These are phyloP conservation scores for Platynereis dumerilii DNA, from an alignment of 2,888 invertebrate species.

Conservation along the genomic window DNA sequence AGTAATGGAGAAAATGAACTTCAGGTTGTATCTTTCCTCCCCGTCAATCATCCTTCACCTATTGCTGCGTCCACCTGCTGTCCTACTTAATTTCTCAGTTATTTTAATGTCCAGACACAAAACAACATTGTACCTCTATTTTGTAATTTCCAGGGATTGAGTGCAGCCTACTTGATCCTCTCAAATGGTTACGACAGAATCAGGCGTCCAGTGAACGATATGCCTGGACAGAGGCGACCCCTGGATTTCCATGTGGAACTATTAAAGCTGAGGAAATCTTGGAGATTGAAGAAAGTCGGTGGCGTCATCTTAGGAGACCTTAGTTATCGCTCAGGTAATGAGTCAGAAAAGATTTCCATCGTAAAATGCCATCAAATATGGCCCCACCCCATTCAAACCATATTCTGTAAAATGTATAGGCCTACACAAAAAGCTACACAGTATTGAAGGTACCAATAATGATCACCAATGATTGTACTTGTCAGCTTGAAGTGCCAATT, in stretches of 20 bases:
- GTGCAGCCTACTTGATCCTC: slow-evolving; percentile 84
- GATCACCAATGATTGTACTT: too few species aligned
- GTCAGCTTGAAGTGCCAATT: too few species aligned
- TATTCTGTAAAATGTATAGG: too few species aligned
- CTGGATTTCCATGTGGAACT: slow-evolving; percentile 94
- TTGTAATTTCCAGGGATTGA: slow-evolving; percentile 70
- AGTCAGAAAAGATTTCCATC: too few species aligned
- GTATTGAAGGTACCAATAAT: background rate
- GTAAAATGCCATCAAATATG: too few species aligned
- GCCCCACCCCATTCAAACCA: too few species aligned
- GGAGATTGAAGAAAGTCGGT: slow-evolving; percentile 95
- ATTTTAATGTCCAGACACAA: background rate
- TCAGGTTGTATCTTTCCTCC: too few species aligned
- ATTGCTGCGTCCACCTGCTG: too few species aligned
- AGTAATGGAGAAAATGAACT: too few species aligned
- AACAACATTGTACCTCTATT: background rate
- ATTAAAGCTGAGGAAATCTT: slow-evolving; percentile 85
- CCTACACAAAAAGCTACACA: too few species aligned
- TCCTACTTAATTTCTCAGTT: background rate
- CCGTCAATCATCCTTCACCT: too few species aligned
- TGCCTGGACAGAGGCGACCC: slow-evolving; percentile 68
- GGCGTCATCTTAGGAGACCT: slow-evolving; percentile 94
- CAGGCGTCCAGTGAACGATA: slow-evolving; percentile 70
- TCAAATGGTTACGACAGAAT: slow-evolving; percentile 86
- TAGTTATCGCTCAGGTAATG: slow-evolving; percentile 85